Evolutionary conservation across 2,797 vertebrate species (phyloP), one percentile per base, ranked within the genome.

Genomic region (Trachurus trachurus): DNA sequence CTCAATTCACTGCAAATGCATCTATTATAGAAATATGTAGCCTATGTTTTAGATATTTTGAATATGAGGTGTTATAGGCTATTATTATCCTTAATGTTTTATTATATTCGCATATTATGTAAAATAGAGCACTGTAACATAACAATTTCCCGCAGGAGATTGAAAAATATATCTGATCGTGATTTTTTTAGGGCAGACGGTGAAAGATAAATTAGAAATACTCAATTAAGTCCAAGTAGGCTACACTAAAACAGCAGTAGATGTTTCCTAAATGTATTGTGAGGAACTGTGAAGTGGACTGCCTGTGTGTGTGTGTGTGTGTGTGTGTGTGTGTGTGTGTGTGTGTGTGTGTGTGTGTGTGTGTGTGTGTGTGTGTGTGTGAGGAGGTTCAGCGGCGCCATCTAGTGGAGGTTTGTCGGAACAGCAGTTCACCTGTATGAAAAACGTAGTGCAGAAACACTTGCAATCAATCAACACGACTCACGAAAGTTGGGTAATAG

Each of bases 331-430:
- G n/a, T 54, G 31, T 52, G n/a, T 52, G n/a, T 54, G 31, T 52
- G n/a, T 52, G n/a, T 54, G 31, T 52, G n/a, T 52, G n/a, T 54
- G 31, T 52, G n/a, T 52, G n/a, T 54, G 31, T 52, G n/a, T 52
- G n/a, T 54, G 31, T 52, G n/a, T 52, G n/a, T 54, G 31, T 52
- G n/a, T 52, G n/a, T 54, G 31, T 52, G n/a, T 52, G n/a, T 54
- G 31, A 5, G 16, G 15, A 50, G 19, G 12, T 50, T 0, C 74
- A 37, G 34, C 82, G 88, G 79, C 74, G 57, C 58, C 88, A 9
- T 65, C 79, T 11, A 47, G 76, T 29, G 89, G 77, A 15, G 1
- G 13, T 0, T 0, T 0, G 1, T 1, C 2, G 15, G 17, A 52
- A 45, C 1, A 0, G 17, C 64, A 9, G 15, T 10, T 67, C 61